phyloP scores from a whole-genome alignment of 2,888 invertebrate genomes.

The Luffia ferchaultella region DNA sequence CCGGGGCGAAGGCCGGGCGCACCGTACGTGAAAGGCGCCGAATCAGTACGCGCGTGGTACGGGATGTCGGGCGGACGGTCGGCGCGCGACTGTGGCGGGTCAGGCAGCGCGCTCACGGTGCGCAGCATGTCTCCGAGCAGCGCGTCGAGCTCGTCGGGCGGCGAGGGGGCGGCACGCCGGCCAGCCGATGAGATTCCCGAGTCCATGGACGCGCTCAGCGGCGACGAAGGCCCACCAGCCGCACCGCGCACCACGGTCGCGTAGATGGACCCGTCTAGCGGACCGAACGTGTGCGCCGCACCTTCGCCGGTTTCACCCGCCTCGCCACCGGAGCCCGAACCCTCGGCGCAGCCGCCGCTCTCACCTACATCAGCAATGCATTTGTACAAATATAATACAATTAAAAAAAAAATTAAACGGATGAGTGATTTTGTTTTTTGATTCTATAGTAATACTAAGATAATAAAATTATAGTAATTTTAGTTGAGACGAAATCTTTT shows the following conservation, averaged over 20 bases:
- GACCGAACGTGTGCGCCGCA: slow-evolving; percentile 77
- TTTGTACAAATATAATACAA: too few relatives aligned
- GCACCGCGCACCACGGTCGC: slow-evolving; percentile 69
- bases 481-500: too few relatives aligned
- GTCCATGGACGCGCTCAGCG: slow-evolving; percentile 89
- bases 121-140: slow-evolving; percentile 86
- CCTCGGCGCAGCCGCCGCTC: slow-evolving; percentile 59
- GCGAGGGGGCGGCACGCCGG: slow-evolving; percentile 61
- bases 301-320: slow-evolving; percentile 49
- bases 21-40: slow-evolving; percentile 90
- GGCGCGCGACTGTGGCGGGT: slow-evolving; percentile 53
- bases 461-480: too few relatives aligned
- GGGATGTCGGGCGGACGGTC: slow-evolving; percentile 73
- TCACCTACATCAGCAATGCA: slow-evolving; percentile 50
- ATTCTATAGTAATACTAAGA: too few relatives aligned
- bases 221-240: slow-evolving; percentile 66
- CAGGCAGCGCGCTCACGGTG: slow-evolving; percentile 85
- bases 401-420: too few relatives aligned
- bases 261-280: slow-evolving; percentile 91
- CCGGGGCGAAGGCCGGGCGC: slow-evolving; percentile 65
- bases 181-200: slow-evolving; percentile 87
- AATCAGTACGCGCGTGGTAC: slow-evolving; percentile 90
- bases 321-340: slow-evolving; percentile 53
- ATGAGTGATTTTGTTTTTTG: too few relatives aligned
- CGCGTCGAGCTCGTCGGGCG: slow-evolving; percentile 79